A percentile compares a stretch with the other conserved stretches of the same genome.
Evolutionary conservation across 2,888 invertebrate genomes (phyloP).

Genomic region (Acronicta leporina): DNA sequence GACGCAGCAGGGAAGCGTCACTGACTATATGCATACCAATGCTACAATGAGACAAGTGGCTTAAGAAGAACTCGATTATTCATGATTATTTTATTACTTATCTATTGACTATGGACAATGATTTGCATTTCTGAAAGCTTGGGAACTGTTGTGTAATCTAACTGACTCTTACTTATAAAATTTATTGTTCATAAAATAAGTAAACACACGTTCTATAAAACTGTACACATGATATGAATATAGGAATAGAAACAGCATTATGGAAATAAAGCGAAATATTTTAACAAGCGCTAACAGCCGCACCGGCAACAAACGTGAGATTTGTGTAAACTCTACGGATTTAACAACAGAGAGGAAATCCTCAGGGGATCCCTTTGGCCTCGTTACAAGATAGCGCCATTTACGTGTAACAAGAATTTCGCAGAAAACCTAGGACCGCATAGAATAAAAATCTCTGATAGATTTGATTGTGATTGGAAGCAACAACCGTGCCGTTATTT

Average conservation of each 20-base stretch:
- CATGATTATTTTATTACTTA: slow-evolving; percentile 69
- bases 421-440: slow-evolving; percentile 12
- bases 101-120: slow-evolving; percentile 58
- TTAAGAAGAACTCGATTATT: slow-evolving; percentile 69
- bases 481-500: slow-evolving; percentile 38
- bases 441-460: slow-evolving; percentile 31
- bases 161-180: slow-evolving; percentile 29
- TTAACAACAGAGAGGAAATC: slow-evolving; percentile 65
- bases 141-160: slow-evolving; percentile 40
- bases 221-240: slow-evolving; percentile 26
- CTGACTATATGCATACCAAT: slow-evolving; percentile 61
- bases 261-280: slow-evolving; percentile 50
- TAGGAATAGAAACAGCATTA: slow-evolving; percentile 44
- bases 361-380: slow-evolving; percentile 67
- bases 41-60: slow-evolving; percentile 66
- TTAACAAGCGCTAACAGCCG: slow-evolving; percentile 52
- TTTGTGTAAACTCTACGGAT: slow-evolving; percentile 69
- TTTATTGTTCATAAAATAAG: slow-evolving; percentile 38
- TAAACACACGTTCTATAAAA: slow-evolving; percentile 24
- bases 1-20: slow-evolving; percentile 75
- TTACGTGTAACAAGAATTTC: slow-evolving; percentile 44
- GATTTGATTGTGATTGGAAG: slow-evolving; percentile 41
- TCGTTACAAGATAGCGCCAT: slow-evolving; percentile 59
- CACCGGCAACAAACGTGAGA: slow-evolving; percentile 61
- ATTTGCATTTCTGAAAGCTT: slow-evolving; percentile 54